phyloP scores from a whole-genome alignment of 2,797 vertebrate genomes.

The Chloroceryle inda region DNA sequence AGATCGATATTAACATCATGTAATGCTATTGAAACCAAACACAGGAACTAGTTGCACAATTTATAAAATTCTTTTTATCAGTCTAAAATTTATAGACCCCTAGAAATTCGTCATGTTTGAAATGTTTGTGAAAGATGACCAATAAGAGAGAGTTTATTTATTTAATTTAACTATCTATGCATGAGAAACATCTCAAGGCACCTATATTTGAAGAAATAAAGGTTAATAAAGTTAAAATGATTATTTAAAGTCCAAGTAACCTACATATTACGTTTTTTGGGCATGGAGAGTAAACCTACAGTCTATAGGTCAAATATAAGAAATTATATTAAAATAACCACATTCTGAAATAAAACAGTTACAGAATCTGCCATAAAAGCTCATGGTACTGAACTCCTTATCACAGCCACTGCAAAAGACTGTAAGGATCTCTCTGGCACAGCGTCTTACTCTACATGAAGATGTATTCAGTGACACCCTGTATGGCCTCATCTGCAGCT shows the following conservation, averaged over 20 bases:
- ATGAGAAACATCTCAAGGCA: background rate
- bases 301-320: background rate
- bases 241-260: background rate
- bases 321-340: background rate
- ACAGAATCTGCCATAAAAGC: background rate
- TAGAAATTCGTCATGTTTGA: background rate
- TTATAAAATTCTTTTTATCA: background rate
- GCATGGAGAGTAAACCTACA: background rate
- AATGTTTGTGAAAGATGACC: background rate
- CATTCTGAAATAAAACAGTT: background rate
- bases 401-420: fast-evolving
- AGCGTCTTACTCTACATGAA: background rate
- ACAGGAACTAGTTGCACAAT: background rate
- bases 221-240: background rate
- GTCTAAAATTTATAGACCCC: background rate
- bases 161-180: background rate
- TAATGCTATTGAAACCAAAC: background rate
- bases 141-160: background rate
- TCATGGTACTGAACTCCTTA: background rate
- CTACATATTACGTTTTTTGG: background rate
- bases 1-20: background rate
- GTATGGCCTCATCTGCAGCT: background rate
- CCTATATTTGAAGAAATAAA: background rate
- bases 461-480: background rate
- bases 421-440: background rate